Percentiles rank a stretch among this genome's conserved stretches.
Conservation (phyloP, 2,888 invertebrate genomes). For the Mythimna loreyi region DNA sequence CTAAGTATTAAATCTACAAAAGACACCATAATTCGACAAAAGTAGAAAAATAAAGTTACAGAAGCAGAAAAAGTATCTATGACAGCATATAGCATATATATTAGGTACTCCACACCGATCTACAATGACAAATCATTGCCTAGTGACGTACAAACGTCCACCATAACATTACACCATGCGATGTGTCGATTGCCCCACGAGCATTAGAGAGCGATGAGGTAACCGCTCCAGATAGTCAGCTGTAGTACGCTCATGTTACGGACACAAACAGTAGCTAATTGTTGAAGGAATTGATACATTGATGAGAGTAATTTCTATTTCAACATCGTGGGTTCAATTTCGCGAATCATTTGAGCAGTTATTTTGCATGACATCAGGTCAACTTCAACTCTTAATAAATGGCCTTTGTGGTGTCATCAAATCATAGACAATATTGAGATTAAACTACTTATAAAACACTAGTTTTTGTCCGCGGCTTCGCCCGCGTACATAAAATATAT, state of each 20-base stretch:
- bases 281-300: constrained; percentile 22
- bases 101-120: constrained; percentile 17
- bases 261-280: constrained; percentile 32
- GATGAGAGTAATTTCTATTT: constrained; percentile 19
- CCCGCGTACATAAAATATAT: no score
- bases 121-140: constrained; percentile 38
- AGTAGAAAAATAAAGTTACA: no score
- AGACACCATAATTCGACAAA: no score
- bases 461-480: no score
- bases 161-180: constrained; percentile 48
- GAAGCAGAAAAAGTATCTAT: no score
- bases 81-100: no score
- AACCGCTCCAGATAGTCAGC: constrained; percentile 48
- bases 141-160: neutral
- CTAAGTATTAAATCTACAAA: no score
- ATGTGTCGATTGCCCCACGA: constrained; percentile 44
- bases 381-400: no score
- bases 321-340: neutral
- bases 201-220: constrained; percentile 49
- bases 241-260: constrained; percentile 6
- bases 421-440: no score
- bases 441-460: no score
- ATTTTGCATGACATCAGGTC: neutral
- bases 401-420: no score
- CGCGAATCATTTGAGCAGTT: neutral